Conservation (phyloP, 2,888 invertebrate genomes). For the Caenorhabditis japonica region DNA sequence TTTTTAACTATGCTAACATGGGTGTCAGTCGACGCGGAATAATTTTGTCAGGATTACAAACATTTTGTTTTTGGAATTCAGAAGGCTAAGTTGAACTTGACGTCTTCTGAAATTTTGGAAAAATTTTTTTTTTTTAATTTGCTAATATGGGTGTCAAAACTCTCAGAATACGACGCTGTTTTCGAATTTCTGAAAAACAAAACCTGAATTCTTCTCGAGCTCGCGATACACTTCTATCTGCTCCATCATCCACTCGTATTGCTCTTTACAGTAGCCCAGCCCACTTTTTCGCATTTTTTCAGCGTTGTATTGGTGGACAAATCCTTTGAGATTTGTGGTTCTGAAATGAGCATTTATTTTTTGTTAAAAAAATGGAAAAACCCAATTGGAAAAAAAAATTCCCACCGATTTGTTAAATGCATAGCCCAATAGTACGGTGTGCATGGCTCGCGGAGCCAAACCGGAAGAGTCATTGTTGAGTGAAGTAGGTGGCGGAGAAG, state of each 20-base stretch:
- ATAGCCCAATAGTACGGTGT: conserved; percentile 72
- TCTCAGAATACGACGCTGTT: too few relatives aligned
- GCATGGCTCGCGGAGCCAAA: conserved; percentile 71
- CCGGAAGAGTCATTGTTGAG: conserved; percentile 65
- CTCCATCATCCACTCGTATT: conserved; percentile 69
- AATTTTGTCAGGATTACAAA: too few relatives aligned
- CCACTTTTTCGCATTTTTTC: conserved; percentile 63
- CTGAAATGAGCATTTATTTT: conserved; percentile 37
- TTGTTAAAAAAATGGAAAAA: neutral
- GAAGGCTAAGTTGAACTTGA: too few relatives aligned
- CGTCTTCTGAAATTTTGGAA: too few relatives aligned
- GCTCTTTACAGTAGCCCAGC: conserved; percentile 66
- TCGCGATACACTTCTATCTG: conserved; percentile 66
- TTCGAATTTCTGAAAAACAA: neutral
- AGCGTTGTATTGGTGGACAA: conserved; percentile 61
- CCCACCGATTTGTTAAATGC: conserved; percentile 66
- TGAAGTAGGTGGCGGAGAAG: conserved; percentile 60
- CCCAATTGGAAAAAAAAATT: neutral
- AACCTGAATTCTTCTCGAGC: conserved; percentile 63
- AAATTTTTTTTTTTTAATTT: too few relatives aligned
- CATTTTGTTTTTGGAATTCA: too few relatives aligned
- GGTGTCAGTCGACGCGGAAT: too few relatives aligned
- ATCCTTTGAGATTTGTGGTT: conserved; percentile 57
- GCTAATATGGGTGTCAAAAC: too few relatives aligned
- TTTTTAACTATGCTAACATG: too few relatives aligned